Conservation (phyloP, 2,888 invertebrate species). For the Rambutsinella grinnellia region DNA sequence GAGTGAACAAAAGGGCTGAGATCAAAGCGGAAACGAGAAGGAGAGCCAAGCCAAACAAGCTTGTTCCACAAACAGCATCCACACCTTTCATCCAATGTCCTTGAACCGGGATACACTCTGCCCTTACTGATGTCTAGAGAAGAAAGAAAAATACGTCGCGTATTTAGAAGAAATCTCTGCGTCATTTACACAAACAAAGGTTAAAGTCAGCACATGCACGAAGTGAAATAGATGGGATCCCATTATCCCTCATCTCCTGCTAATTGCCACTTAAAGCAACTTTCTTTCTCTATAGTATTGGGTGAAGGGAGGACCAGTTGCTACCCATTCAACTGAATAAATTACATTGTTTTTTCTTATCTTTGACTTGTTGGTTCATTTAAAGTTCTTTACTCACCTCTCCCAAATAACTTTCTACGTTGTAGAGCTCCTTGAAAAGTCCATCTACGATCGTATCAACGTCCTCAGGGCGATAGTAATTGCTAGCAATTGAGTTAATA, state of each 20-base stretch:
- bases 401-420: conserved; percentile 58
- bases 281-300: no score
- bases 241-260: conserved; percentile 11
- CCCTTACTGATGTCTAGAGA: conserved; percentile 57
- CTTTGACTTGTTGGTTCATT: neutral
- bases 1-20: conserved; percentile 90
- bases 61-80: conserved; percentile 62
- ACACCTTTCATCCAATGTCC: conserved; percentile 61
- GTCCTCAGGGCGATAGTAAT: conserved; percentile 53
- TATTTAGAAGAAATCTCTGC: neutral
- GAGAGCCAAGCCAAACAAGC: conserved; percentile 78
- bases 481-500: conserved; percentile 63
- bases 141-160: conserved; percentile 3
- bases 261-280: conserved; percentile 22
- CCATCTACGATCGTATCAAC: conserved; percentile 60
- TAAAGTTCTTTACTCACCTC: conserved; percentile 36
- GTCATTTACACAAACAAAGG: no score
- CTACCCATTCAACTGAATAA: conserved; percentile 25
- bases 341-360: conserved; percentile 12
- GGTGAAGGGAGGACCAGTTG: conserved; percentile 35
- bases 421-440: conserved; percentile 64
- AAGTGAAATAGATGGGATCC: conserved; percentile 5
- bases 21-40: conserved; percentile 89
- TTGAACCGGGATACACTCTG: conserved; percentile 63
- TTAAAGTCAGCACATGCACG: no score